Base-by-base conservation (phyloP, 2,888 invertebrate genomes). In the Pseudococcus jackbeardsleyi region DNA sequence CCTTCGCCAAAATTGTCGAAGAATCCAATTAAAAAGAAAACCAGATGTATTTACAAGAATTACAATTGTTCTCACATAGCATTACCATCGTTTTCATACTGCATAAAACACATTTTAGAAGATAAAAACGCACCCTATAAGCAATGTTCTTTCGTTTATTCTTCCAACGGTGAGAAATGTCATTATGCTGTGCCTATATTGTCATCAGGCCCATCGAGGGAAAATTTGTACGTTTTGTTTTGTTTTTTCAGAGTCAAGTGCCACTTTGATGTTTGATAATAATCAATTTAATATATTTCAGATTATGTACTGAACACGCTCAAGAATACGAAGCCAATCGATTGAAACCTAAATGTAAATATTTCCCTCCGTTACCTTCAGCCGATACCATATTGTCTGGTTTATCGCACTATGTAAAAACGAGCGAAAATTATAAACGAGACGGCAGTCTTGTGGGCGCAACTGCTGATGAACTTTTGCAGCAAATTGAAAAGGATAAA, bases 301-400 rank as follows among this genome's bases (percentile, higher is more conserved):
- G 86, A 33, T 33, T 88, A 15, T 88, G 88, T 26, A 59, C 48
- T 15, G 88, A 88, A 88, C 88, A 88, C 15, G 33, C 82, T 79
- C 79, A 88, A 82, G 88, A 88, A 39, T 79, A 72, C n/a, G 88
- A 88, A 88, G 88, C 82, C 12, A 88, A 48, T 88, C 54, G 88
- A 48, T 26, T 88, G 42, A 88, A 88, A 82, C 88, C 88, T 4
- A 88, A 88, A 22, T 82, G 88, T 79, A 79, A 79, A 88, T 39
- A 77, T 39, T 82, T 42, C 3, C 88, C 82, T 12, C 88, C 88
- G 33, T 54, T 82, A 59, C 50, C 79, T 33, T 79, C 88, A 39
- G 88, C 88, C 6, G 88, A 88, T 54, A 88, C 88, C 11, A 88
- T 88, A 39, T 26, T 88, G 17, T 88, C 77, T 5, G 39, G 54